Base-by-base conservation (phyloP, 2,888 invertebrate genomes). In the Heteromyza rotundicornis region DNA sequence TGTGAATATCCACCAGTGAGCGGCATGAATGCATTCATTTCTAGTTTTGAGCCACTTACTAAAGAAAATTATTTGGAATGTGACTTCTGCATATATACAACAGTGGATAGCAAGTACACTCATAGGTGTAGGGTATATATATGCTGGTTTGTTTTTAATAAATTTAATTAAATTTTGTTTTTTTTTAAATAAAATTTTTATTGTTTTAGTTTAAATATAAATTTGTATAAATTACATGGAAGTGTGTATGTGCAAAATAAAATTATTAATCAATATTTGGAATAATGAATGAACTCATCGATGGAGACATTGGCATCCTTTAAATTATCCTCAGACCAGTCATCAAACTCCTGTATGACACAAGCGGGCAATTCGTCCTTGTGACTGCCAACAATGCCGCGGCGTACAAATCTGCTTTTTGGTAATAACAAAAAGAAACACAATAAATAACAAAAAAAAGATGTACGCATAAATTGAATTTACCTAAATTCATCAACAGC, bases 331-430 rank as follows among this genome's bases (percentile, higher is more conserved):
- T 76, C 72, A 10, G 72, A 74, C 80, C 80, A 80, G 27, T 79
- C 71, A 66, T 80, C 81, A 12, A 81, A 79, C 51, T 80, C 74
- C 1, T 76, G 67, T 24, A 79, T 77, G n/a, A 79, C 64, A 14
- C 71, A 66, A 1, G 67, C 57, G 0, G 75, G 68, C 58, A 81
- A 67, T 62, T 81, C 81, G 60, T 81, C 82, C 59, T 77, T 80
- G 68, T 81, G 79, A 54, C 79, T 79, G 59, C 79, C 82, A 14
- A 80, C 80, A 14, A 81, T 73, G 2, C 81, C 81, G n/a, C 80
- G 78, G 5, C 81, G 76, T 7, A 82, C 80, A 70, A 80, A 81
- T 64, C 80, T 77, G 56, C 70, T 57, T 57, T 35, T 22, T 24
- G n/a, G n/a, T n/a, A n/a, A n/a, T n/a, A n/a, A n/a, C n/a, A n/a